Conservation (phyloP, 2,113 vertebrate species). For the Pachyramphus minor region DNA sequence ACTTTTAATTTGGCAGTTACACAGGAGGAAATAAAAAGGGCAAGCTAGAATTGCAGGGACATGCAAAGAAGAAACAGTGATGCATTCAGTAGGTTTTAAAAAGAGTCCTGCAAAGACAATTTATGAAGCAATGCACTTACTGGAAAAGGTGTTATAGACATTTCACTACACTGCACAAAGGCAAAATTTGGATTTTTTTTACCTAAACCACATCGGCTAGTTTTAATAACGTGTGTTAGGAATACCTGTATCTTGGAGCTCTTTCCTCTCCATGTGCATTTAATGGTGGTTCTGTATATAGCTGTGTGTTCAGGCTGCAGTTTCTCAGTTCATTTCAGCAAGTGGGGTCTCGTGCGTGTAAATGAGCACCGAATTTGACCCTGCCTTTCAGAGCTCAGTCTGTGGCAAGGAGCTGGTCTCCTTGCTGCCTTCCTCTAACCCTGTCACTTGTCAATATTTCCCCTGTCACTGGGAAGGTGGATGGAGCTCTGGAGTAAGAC, state of each 20-base stretch:
- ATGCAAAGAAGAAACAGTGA: background rate
- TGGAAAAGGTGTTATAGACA: background rate
- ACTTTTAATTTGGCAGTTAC: background rate
- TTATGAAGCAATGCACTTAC: rapidly evolving
- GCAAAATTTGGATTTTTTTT: constrained; percentile 17
- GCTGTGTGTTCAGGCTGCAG: background rate
- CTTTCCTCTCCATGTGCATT: background rate
- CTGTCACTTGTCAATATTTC: background rate
- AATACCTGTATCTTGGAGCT: background rate
- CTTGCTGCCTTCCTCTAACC: background rate
- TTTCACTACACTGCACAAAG: constrained; percentile 1
- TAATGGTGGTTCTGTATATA: background rate
- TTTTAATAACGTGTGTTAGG: background rate
- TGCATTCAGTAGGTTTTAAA: background rate
- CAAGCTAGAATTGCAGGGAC: background rate
- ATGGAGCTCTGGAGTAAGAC: background rate
- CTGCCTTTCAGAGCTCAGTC: background rate
- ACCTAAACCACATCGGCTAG: background rate
- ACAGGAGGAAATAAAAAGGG: background rate
- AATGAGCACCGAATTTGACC: background rate
- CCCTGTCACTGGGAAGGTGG: background rate
- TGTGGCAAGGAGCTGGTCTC: constrained; percentile 19
- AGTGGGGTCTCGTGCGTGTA: background rate
- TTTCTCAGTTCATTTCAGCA: background rate
- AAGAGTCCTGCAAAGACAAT: background rate